Evolutionary conservation across 2,888 invertebrate species (phyloP).

Genomic region (Bellardia bayeri): DNA sequence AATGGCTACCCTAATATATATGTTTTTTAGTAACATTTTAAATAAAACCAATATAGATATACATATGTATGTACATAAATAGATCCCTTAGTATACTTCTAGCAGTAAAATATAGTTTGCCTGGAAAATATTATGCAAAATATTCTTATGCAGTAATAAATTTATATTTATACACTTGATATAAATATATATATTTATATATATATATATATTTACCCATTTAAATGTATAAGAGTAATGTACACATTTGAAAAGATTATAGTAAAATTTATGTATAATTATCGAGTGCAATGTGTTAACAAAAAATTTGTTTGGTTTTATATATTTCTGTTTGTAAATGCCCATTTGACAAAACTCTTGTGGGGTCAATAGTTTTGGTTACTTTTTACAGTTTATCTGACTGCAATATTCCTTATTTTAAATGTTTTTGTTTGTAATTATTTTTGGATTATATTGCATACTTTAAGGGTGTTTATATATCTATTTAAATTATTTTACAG

Average conservation of each 20-base stretch:
- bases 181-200: not conserved
- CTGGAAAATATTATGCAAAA: conserved; percentile 19
- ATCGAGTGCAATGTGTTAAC: conserved; percentile 17
- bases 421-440: not conserved
- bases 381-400: not conserved
- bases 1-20: too few species aligned
- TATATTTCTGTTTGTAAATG: not conserved
- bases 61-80: not conserved
- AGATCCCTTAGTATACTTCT: not conserved
- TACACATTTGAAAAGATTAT: conserved; percentile 15
- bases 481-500: not conserved
- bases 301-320: conserved; percentile 1
- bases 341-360: not conserved
- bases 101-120: not conserved
- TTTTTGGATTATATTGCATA: conserved; percentile 3
- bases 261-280: conserved; percentile 43
- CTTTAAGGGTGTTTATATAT: conserved; percentile 2
- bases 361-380: not conserved
- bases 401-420: not conserved
- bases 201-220: not conserved
- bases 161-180: not conserved
- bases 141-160: conserved; percentile 44
- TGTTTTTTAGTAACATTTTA: not conserved
- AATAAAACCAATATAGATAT: not conserved
- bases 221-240: not conserved